Base-by-base conservation (phyloP, 2,113 vertebrate genomes). In the Casuarius casuarius region DNA sequence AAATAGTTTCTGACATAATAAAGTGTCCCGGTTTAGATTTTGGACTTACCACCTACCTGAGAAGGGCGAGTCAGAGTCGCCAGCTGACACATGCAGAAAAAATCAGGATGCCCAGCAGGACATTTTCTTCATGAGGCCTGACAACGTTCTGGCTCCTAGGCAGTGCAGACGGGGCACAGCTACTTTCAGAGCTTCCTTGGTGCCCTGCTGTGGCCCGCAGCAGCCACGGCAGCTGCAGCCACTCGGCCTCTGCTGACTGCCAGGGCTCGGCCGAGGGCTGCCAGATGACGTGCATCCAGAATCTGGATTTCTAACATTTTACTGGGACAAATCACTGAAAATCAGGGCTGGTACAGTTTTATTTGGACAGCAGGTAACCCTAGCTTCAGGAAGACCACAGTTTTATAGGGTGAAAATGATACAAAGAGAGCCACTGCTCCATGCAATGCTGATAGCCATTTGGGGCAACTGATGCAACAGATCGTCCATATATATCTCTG, bases 251-350 rank as follows among this genome's bases (percentile, higher is more conserved):
- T 49, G 59, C 77, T 49, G 68, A 8, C 51, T 31, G 66, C 84
- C 0, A 1, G 46, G 22, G n/a, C 59, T 38, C 35, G 9, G 44
- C 5, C 13, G 26, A 0, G 10, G 21, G 28, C 12, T n/a, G 65
- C n/a, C 49, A 14, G 80, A 26, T 20, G 73, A 56, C 25, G 7
- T 42, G 56, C 1, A 3, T 38, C 10, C 21, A 20, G 21, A 51
- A 44, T 63, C 49, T 76, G 71, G 38, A 7, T 52, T 80, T 73
- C 13, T 59, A 7, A 11, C 18, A 16, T 52, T 16, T 23, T 33
- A 2, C 8, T 23, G 70, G 70, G 21, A 33, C 29, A 82, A 75
- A 12, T 6, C 46, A 26, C 46, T 42, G 40, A n/a, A 33, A 23
- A 26, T 12, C 58, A 25, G 58, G 49, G 84, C 59, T 84, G 28